Evolutionary conservation across 2,888 invertebrate genomes (phyloP).

Genomic region (Pomacea canaliculata): DNA sequence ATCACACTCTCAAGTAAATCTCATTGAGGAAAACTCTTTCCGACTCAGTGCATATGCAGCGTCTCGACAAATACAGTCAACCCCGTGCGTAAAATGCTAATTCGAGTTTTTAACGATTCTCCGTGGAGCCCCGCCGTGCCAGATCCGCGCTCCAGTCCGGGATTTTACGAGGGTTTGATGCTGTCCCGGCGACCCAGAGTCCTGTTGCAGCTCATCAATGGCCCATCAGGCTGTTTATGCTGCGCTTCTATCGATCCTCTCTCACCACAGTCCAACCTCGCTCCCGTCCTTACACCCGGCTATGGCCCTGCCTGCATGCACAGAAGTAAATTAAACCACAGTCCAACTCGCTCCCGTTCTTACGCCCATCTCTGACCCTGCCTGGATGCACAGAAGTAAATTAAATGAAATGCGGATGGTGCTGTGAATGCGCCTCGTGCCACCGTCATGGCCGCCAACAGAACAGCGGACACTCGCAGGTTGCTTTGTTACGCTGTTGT

Average conservation of each 20-base stretch:
- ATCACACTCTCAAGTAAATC: not conserved
- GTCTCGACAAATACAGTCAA: slow-evolving; percentile 3
- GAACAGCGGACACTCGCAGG: too few species aligned
- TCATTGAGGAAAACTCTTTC: not conserved
- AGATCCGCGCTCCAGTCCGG: slow-evolving; percentile 8
- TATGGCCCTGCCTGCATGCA: too few species aligned
- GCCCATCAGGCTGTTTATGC: slow-evolving; percentile 14
- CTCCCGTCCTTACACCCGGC: too few species aligned
- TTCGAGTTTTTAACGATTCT: slow-evolving; percentile 1
- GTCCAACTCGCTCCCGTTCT: not conserved
- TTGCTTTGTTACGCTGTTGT: too few species aligned
- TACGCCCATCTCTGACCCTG: too few species aligned
- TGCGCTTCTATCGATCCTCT: slow-evolving; percentile 16
- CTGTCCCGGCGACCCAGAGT: slow-evolving; percentile 21
- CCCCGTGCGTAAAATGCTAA: slow-evolving; percentile 3
- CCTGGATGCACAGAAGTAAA: too few species aligned
- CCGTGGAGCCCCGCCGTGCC: not conserved
- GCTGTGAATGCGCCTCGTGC: too few species aligned
- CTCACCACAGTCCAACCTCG: not conserved
- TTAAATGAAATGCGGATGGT: too few species aligned
- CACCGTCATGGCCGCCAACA: too few species aligned
- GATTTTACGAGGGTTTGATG: slow-evolving; percentile 27
- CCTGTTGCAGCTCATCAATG: slow-evolving; percentile 29
- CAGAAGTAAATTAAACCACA: not conserved
- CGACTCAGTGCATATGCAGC: slow-evolving; percentile 7